Evolutionary conservation across 2,797 vertebrate genomes (phyloP).

Genomic region (Amblyopsis hoosieri): DNA sequence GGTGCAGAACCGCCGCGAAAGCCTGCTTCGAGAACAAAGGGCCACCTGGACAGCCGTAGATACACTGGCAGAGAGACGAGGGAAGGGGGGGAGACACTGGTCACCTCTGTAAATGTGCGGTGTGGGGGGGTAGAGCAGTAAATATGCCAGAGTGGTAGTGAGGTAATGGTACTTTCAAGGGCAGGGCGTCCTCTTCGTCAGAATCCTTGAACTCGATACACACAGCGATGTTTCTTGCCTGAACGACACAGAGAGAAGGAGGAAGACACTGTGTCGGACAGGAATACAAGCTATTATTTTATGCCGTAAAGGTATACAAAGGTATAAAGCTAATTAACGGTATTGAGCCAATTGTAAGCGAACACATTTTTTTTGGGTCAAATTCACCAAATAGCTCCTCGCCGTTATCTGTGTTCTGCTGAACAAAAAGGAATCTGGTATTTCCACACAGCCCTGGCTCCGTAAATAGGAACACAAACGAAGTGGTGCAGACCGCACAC

Average conservation of each 20-base stretch:
- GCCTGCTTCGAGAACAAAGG: constrained; percentile 87
- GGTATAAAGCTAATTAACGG: too few species aligned
- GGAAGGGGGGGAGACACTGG: constrained; percentile 15
- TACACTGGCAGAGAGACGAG: constrained; percentile 78
- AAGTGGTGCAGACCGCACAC: too few species aligned
- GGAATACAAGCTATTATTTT: constrained; percentile 1
- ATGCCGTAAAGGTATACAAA: too few species aligned
- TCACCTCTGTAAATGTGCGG: too few species aligned
- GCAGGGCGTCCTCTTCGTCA: constrained; percentile 88
- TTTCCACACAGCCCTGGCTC: too few species aligned
- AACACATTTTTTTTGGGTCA: neutral
- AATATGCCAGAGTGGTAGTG: neutral
- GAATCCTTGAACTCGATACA: constrained; percentile 95
- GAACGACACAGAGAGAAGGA: constrained; percentile 23
- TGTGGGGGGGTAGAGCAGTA: neutral
- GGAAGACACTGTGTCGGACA: constrained; percentile 18
- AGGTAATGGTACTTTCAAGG: constrained; percentile 84
- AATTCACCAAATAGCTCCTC: too few species aligned
- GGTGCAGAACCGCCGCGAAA: constrained; percentile 89
- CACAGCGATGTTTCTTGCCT: constrained; percentile 96
- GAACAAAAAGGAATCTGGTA: too few species aligned
- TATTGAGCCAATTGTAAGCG: too few species aligned
- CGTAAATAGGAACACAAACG: too few species aligned
- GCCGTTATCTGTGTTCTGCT: too few species aligned
- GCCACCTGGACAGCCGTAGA: constrained; percentile 90